phyloP scores from a whole-genome alignment of 2,797 vertebrate genomes.

The Tapera naevia region DNA sequence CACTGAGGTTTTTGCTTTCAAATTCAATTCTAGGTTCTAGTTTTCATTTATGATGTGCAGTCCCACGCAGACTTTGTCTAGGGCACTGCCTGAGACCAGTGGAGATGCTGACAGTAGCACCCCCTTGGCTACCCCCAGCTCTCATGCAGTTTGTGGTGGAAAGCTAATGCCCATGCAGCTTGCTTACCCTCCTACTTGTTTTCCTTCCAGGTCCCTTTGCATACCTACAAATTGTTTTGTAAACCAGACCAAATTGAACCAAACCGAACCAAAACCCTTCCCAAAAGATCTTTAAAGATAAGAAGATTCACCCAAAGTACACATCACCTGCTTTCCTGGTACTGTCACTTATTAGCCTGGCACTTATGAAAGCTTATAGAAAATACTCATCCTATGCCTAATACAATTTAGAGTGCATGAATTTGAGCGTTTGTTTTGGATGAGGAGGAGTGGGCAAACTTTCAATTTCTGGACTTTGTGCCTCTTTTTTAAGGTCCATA shows the following conservation, averaged over 20 bases:
- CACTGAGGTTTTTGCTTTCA: background rate
- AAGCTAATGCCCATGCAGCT: background rate
- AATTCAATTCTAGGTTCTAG: background rate
- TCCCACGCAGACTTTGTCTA: background rate
- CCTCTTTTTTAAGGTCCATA: background rate
- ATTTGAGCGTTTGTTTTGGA: background rate
- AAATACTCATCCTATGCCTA: background rate
- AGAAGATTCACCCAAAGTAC: background rate
- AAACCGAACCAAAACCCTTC: background rate
- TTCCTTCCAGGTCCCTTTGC: background rate
- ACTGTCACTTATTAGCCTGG: background rate
- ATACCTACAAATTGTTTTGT: background rate
- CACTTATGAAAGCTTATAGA: background rate
- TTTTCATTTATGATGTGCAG: rapidly evolving
- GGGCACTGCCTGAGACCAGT: background rate
- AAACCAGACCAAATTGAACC: background rate
- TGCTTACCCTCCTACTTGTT: rapidly evolving
- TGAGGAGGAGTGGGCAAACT: background rate
- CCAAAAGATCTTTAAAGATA: background rate
- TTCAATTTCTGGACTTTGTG: background rate
- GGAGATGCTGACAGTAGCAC: background rate
- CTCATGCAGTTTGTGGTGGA: rapidly evolving
- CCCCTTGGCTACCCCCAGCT: background rate
- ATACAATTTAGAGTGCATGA: background rate
- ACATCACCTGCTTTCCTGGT: background rate